phyloP scores from a whole-genome alignment of 2,888 invertebrate genomes.

The Tuberolachnus salignus region DNA sequence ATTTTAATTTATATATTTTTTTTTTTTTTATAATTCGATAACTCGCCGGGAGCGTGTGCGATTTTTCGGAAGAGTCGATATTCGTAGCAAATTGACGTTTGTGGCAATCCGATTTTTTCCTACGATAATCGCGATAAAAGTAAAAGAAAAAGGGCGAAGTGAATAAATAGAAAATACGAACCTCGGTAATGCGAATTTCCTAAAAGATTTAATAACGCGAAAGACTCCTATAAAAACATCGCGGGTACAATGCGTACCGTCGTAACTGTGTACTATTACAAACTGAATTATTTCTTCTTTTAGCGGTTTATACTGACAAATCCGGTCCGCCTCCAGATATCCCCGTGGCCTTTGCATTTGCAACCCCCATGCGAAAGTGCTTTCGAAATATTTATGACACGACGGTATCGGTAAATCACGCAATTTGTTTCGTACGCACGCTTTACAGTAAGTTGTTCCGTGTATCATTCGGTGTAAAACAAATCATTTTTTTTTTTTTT shows the following conservation, averaged over 20 bases:
- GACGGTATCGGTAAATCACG: conserved; percentile 32
- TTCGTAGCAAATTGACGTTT: background rate
- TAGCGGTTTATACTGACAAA: conserved; percentile 25
- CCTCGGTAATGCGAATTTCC: background rate
- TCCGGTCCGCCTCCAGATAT: conserved; percentile 45
- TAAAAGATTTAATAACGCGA: background rate
- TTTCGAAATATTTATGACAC: conserved; percentile 51
- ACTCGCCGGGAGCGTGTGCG: no score
- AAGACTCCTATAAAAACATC: background rate
- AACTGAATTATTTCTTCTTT: conserved; percentile 41
- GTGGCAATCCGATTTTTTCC: background rate
- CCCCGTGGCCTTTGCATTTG: background rate
- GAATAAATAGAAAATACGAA: background rate
- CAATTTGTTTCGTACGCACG: conserved; percentile 15
- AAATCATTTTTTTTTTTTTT: conserved; percentile 37
- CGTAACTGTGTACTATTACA: no score
- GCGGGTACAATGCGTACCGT: background rate
- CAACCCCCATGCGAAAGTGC: conserved; percentile 6
- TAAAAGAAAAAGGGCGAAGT: background rate
- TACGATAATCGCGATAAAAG: background rate
- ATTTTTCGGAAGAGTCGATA: no score
- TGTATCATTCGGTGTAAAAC: background rate
- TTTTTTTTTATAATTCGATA: no score
- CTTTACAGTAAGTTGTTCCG: conserved; percentile 1
- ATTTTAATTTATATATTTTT: no score